phyloP scores from a whole-genome alignment of 2,113 vertebrate genomes.

The Rhinoptilus africanus region DNA sequence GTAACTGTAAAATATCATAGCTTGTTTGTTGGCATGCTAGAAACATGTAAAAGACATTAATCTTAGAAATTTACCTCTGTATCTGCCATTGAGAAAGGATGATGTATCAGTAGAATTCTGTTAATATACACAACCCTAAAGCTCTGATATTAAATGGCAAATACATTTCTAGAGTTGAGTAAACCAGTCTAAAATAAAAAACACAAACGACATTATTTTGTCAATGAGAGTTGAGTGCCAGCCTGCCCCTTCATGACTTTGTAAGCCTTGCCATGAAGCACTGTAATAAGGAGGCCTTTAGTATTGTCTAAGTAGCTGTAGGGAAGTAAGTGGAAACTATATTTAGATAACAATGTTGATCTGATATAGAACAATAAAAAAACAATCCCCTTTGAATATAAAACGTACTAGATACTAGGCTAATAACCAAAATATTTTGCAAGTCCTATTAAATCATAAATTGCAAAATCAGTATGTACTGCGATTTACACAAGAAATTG shows the following conservation, averaged over 20 bases:
- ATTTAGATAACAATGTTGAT: neutral
- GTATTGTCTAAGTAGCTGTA: neutral
- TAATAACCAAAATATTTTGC: neutral
- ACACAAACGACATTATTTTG: neutral
- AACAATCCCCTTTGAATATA: neutral
- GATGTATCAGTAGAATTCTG: neutral
- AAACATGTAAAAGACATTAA: neutral
- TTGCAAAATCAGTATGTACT: neutral
- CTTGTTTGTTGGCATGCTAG: neutral
- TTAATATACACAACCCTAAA: neutral
- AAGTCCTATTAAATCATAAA: neutral
- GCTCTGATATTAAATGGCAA: neutral
- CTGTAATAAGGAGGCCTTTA: neutral
- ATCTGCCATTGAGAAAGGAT: neutral
- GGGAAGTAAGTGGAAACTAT: neutral
- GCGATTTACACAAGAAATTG: neutral
- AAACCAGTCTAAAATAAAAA: neutral
- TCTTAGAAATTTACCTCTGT: neutral
- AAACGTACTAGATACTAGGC: neutral
- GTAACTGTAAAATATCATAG: neutral
- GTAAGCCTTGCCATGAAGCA: neutral
- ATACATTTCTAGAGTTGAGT: neutral
- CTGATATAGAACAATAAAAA: neutral
- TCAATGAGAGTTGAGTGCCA: neutral
- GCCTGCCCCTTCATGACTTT: fast-evolving